These are phyloP conservation scores for Muscina levida DNA, from an alignment of 2,888 invertebrate species.

Conservation along the genomic window DNA sequence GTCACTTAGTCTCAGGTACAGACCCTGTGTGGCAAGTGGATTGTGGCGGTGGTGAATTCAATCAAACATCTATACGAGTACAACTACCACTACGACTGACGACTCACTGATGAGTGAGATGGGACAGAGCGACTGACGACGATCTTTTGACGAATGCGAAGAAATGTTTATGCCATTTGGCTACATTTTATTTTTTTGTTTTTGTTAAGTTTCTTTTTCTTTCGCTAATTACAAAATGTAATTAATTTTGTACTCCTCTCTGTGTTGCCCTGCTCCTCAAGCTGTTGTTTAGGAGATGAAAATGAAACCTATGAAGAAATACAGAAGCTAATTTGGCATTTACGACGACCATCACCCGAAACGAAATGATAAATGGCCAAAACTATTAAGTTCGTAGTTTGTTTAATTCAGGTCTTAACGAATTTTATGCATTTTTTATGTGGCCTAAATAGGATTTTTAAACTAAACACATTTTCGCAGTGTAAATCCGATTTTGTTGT, in stretches of 20 bases:
- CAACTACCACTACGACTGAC: no score
- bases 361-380: slow-evolving; percentile 56
- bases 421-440: slow-evolving; percentile 35
- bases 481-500: slow-evolving; percentile 21
- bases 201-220: slow-evolving; percentile 19
- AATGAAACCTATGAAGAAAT: slow-evolving; percentile 25
- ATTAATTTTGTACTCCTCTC: slow-evolving; percentile 71
- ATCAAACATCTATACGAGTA: no score
- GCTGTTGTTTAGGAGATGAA: neutral
- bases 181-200: slow-evolving; percentile 54
- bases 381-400: slow-evolving; percentile 48
- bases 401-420: slow-evolving; percentile 36
- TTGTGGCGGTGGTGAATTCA: neutral
- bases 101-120: slow-evolving; percentile 29
- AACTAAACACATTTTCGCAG: slow-evolving; percentile 34
- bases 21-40: slow-evolving; percentile 3
- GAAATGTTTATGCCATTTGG: slow-evolving; percentile 42
- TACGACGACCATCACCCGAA: slow-evolving; percentile 52
- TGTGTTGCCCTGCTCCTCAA: slow-evolving; percentile 5
- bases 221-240: slow-evolving; percentile 76
- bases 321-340: slow-evolving; percentile 64
- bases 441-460: slow-evolving; percentile 36
- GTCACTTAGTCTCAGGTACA: neutral
- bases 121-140: slow-evolving; percentile 20
- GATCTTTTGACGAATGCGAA: slow-evolving; percentile 46